Percentiles rank a stretch among this genome's conserved stretches.
These are phyloP conservation scores for Epistrophe grossulariae DNA, from an alignment of 2,888 invertebrate species.

Conservation along the genomic window DNA sequence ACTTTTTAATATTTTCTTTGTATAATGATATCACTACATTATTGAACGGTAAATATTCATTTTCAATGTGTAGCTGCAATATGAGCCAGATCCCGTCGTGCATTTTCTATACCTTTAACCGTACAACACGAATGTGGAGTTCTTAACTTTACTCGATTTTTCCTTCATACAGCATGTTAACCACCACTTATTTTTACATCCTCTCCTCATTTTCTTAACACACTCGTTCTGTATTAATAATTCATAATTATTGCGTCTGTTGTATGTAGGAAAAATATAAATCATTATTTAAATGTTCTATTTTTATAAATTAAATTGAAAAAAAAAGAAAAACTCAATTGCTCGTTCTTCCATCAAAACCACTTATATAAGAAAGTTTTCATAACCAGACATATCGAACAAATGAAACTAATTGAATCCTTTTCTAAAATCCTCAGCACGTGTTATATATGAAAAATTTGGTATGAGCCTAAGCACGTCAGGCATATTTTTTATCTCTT, in stretches of 20 bases:
- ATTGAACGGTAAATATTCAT: too few relatives aligned
- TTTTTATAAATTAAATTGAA: not conserved
- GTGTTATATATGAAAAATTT: not conserved
- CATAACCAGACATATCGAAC: not conserved
- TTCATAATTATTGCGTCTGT: not conserved
- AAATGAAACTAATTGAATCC: slow-evolving; percentile 25
- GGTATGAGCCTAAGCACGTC: not conserved
- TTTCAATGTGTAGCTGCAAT: too few relatives aligned
- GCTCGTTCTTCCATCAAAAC: not conserved
- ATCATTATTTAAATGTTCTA: not conserved
- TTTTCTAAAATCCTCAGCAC: slow-evolving; percentile 13
- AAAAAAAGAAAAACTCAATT: not conserved
- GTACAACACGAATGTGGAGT: not conserved
- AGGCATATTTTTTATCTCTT: not conserved
- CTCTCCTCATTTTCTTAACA: not conserved
- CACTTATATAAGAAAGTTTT: not conserved
- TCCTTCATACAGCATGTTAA: not conserved
- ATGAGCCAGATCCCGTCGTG: too few relatives aligned
- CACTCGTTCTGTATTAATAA: not conserved
- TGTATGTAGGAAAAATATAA: not conserved
- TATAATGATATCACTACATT: too few relatives aligned
- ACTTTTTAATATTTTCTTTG: too few relatives aligned
- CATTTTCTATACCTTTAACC: too few relatives aligned
- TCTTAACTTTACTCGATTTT: not conserved
- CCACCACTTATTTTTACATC: not conserved